A percentile compares a stretch with the other conserved stretches of the same genome.
phyloP scores from a whole-genome alignment of 2,888 invertebrate species.

The Chesias legatella region DNA sequence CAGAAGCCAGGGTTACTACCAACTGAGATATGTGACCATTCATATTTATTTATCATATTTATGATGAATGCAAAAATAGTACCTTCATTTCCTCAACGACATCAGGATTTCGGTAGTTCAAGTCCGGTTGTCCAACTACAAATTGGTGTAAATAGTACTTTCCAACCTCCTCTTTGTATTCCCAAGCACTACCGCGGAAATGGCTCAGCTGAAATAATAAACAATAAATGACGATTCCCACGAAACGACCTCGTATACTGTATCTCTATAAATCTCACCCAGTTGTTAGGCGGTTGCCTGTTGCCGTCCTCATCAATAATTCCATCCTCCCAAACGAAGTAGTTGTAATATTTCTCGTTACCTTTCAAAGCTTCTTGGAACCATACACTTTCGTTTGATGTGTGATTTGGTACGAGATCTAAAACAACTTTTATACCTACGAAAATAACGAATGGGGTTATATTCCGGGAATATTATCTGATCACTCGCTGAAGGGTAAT shows the following conservation, averaged over 20 bases:
- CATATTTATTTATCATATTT: too few species aligned
- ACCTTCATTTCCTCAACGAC: constrained; percentile 82
- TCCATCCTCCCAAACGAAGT: constrained; percentile 86
- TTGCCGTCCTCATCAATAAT: constrained; percentile 61
- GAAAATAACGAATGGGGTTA: constrained; percentile 11
- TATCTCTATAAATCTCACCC: constrained; percentile 69
- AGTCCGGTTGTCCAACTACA: constrained; percentile 84
- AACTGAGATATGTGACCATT: too few species aligned
- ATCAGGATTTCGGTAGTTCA: constrained; percentile 85
- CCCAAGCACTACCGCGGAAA: constrained; percentile 87
- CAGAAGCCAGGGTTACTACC: too few species aligned
- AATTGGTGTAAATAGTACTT: constrained; percentile 89
- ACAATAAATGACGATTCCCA: background rate
- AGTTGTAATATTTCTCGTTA: constrained; percentile 83
- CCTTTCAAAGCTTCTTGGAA: constrained; percentile 85
- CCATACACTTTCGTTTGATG: constrained; percentile 91
- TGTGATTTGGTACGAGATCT: constrained; percentile 87
- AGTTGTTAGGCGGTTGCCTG: constrained; percentile 85
- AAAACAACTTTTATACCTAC: constrained; percentile 80
- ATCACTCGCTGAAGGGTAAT: background rate
- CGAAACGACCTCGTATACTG: background rate
- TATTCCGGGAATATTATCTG: constrained; percentile 7
- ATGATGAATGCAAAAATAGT: constrained; percentile 3
- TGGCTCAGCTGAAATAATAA: constrained; percentile 62
- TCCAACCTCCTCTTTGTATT: constrained; percentile 81